Evolutionary conservation across 2,888 invertebrate species (phyloP).

Genomic region (Mythimna ferrago): DNA sequence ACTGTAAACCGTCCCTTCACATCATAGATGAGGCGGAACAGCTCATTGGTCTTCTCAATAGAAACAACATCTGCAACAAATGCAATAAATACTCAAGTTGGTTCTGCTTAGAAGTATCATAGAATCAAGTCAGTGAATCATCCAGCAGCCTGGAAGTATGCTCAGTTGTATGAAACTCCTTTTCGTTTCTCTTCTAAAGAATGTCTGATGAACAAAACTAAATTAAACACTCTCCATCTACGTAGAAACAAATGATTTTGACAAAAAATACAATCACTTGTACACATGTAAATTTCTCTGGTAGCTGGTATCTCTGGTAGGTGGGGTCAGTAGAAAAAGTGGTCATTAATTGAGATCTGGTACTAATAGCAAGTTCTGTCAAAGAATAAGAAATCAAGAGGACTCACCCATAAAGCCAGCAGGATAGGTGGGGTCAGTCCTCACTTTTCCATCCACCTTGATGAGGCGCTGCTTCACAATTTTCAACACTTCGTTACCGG

Average conservation of each 20-base stretch:
- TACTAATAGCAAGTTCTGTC: too few relatives aligned
- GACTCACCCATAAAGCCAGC: constrained; percentile 99
- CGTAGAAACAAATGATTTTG: not conserved
- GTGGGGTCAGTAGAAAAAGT: too few relatives aligned
- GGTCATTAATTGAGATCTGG: too few relatives aligned
- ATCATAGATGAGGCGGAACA: constrained; percentile 99
- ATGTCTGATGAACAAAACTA: constrained; percentile 5
- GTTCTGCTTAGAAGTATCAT: not conserved
- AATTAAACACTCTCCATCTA: not conserved
- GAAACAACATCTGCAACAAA: constrained; percentile 97
- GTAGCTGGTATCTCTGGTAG: too few relatives aligned
- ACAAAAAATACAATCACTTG: too few relatives aligned
- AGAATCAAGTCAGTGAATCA: not conserved
- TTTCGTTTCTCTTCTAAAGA: not conserved
- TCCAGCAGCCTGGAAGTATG: not conserved
- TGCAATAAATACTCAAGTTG: constrained; percentile 25
- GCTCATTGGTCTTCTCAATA: constrained; percentile 99
- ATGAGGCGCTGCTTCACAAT: constrained; percentile 99
- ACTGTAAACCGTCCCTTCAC: constrained; percentile 99
- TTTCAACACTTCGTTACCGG: constrained; percentile 98
- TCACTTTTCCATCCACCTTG: constrained; percentile 99
- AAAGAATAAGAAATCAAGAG: not conserved
- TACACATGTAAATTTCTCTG: too few relatives aligned
- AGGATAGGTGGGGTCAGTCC: constrained; percentile 99
- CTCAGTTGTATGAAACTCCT: not conserved